Percentiles rank a stretch among this genome's conserved stretches.
These are phyloP conservation scores for Rhyacichthys aspro DNA, from an alignment of 2,797 vertebrate species.

Conservation along the genomic window DNA sequence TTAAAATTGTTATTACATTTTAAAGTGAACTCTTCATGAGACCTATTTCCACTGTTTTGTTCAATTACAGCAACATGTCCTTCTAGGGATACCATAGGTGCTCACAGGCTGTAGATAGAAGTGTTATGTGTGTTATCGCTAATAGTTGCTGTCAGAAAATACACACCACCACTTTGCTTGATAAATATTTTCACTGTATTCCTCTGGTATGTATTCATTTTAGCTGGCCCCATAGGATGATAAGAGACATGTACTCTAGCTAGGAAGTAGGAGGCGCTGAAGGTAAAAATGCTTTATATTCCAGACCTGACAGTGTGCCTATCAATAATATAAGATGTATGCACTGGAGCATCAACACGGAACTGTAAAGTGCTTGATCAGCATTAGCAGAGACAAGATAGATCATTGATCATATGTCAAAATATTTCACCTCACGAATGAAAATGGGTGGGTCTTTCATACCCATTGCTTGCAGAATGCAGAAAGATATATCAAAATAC, in stretches of 20 bases:
- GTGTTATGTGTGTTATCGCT: too few relatives aligned
- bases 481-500: not conserved
- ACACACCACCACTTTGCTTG: not conserved
- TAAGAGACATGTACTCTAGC: not conserved
- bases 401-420: constrained; percentile 11
- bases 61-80: too few relatives aligned
- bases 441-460: constrained; percentile 8
- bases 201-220: too few relatives aligned
- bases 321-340: constrained; percentile 8
- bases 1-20: too few relatives aligned
- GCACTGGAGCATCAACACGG: constrained; percentile 3
- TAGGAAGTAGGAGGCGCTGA: not conserved
- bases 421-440: constrained; percentile 7
- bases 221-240: not conserved
- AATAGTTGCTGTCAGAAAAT: too few relatives aligned
- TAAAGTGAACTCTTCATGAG: too few relatives aligned
- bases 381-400: constrained; percentile 7
- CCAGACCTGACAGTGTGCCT: not conserved
- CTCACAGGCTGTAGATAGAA: too few relatives aligned
- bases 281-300: constrained; percentile 9
- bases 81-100: too few relatives aligned
- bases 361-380: constrained; percentile 11
- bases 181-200: not conserved
- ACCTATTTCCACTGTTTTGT: too few relatives aligned
- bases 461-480: not conserved